Evolutionary conservation across 1,140 invertebrate genomes (phyloP), one percentile per base, ranked within the genome.

Genomic region (Papilio polytes): DNA sequence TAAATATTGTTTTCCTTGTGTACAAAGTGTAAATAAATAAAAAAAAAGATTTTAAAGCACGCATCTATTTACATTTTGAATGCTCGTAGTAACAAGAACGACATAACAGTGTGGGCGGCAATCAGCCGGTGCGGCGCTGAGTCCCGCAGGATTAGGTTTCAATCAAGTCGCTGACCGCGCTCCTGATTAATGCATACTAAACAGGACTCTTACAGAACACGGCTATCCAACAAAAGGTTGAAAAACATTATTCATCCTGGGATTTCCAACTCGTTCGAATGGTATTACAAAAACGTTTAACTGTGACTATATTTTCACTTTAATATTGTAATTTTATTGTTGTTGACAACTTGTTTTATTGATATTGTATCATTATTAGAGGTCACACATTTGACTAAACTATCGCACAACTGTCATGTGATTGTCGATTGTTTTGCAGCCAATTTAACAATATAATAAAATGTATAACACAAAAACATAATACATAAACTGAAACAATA

Each of bases 141-240:
- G 72, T 74, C 72, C 72, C 72, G 72, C 72, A 46, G 72, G 72
- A 74, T 74, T 74, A 74, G 36, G 72, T 74, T 74, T 74, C 72
- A 74, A 74, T 74, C 72, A 74, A 74, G 72, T 74, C 72, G 72
- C 72, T 46, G 72, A 74, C 72, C 72, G 72, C 72, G 44, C 41
- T 46, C 72, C 72, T 74, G 72, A 74, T 74, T 74, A 74, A 74
- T 74, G 72, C 72, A 74, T 74, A 74, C 72, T 74, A 74, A 74
- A 74, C 72, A 74, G 72, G 36, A 74, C 41, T 46, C 26, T 80
- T 36, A 56, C 53, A n/a, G 53, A 20, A 56, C 53, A 20, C 53
- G 53, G 53, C 53, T 56, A n/a, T 20, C 18, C 18, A 56, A 56
- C 53, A 56, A 56, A 56, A 56, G 53, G n/a, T 56, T 56, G 53